Evolutionary conservation across 1,140 invertebrate species (phyloP), one percentile per base, ranked within the genome.

Genomic region (Drosophila miranda): DNA sequence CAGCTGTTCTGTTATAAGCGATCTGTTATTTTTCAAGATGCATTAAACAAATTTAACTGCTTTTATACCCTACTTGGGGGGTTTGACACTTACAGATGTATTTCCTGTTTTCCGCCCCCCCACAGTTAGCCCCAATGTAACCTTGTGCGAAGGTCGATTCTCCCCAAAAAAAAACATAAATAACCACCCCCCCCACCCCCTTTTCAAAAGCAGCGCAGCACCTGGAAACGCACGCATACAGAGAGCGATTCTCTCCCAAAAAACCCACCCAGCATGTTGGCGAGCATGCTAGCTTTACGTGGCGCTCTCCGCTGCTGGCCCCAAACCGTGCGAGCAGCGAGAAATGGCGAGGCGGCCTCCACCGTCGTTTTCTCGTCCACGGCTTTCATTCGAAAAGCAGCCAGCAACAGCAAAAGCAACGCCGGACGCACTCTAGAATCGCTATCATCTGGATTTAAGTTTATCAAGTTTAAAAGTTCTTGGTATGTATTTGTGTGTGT

Each of bases 301-400:
- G n/a, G 42, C 8, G 30, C 43, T 26, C 16, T 56, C 19, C 23
- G 51, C 42, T 60, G 53, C 26, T 68, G 21, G 34, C 16, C 13
- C 38, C 13, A 6, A n/a, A 30, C 30, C 11, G 16, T 3, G 38
- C 46, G 8, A 16, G 59, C 59, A 45, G 58, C 62, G 14, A 52
- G 23, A 34, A 9, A 44, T 11, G 48, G 43, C 42, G 28, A 38
- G 34, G 34, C 11, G 34, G 34, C 34, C 13, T 38, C 34, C 34
- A 13, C 34, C 3, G 64, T 43, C 62, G 26, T 42, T 55, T 68
- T 67, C 63, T 64, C 48, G 45, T 57, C 56, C 4, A 8, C 11
- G 13, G 82, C 70, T 19, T 63, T 81, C 71, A 87, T 75, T 72
- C 78, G 77, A 64, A 81, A 83, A 70, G 74, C 74, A 75, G 54